Base-by-base conservation (phyloP, 2,888 invertebrate species). In the Habrosyne pyritoides region DNA sequence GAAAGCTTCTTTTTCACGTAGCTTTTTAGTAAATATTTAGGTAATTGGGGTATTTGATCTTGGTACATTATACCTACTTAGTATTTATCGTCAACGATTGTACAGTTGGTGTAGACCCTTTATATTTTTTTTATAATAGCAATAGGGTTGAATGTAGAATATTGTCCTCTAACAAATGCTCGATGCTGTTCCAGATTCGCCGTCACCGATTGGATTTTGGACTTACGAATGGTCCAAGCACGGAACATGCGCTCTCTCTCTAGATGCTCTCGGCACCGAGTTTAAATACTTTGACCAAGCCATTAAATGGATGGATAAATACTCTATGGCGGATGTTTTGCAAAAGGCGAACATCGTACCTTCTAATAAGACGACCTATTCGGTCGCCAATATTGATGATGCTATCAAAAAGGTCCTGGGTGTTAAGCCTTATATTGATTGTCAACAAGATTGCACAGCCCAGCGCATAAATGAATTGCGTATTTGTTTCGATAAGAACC, bases 151-250 rank as follows among this genome's bases (percentile, higher is more conserved):
- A n/a, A n/a, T n/a, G n/a, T n/a, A n/a, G n/a, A n/a, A n/a, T n/a
- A n/a, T n/a, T n/a, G n/a, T n/a, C n/a, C n/a, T n/a, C n/a, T n/a
- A n/a, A n/a, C n/a, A n/a, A n/a, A n/a, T n/a, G n/a, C n/a, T n/a
- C n/a, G n/a, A n/a, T n/a, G n/a, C n/a, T 36, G 6, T 36, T 36
- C 12, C 14, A 36, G 36, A 36, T 36, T 36, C 14, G 14, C 14
- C 24, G 14, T 6, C 24, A 24, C 4, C n/a, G n/a, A 14, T 93
- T 62, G 89, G 93, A 10, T 91, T 97, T 42, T 97, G 96, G 96
- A 91, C 94, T 57, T 96, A 97, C 71, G 97, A 97, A 80, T 97
- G 97, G 97, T 79, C 91, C 1, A 97, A 97, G 71, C 97, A 97
- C 73, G 97, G 97, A 1, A 96, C 96, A 0, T 97, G 97, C 74